Conservation (phyloP, 2,797 vertebrate genomes). For the Acipenser transmontanus region DNA sequence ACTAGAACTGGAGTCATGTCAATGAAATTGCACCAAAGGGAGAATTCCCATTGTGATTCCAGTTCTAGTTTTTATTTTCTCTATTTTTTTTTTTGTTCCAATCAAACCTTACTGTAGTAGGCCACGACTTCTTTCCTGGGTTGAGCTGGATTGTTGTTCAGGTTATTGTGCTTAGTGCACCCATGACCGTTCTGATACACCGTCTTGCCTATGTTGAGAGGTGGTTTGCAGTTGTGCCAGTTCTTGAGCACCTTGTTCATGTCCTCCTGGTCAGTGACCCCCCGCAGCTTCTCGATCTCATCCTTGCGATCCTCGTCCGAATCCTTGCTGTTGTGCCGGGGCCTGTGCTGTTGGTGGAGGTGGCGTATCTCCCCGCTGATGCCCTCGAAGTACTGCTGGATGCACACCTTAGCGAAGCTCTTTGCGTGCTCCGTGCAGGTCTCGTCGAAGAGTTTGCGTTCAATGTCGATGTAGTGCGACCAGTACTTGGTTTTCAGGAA, state of each 20-base stretch:
- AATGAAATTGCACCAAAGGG: too few relatives aligned
- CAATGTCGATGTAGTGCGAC: conserved; percentile 91
- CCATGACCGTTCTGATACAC: conserved; percentile 30
- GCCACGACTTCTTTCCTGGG: conserved; percentile 69
- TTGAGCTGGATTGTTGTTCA: not conserved
- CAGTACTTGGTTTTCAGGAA: conserved; percentile 98
- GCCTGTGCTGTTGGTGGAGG: conserved; percentile 36
- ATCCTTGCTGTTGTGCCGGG: conserved; percentile 35
- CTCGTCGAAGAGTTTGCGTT: conserved; percentile 89
- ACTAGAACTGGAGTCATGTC: too few relatives aligned
- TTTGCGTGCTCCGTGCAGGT: conserved; percentile 86
- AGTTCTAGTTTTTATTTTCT: too few relatives aligned
- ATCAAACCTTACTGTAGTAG: conserved; percentile 82
- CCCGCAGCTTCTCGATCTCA: conserved; percentile 53
- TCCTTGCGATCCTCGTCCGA: conserved; percentile 38
- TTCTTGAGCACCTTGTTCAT: conserved; percentile 82
- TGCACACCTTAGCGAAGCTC: conserved; percentile 88
- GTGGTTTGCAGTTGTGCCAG: conserved; percentile 90
- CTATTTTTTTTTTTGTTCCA: too few relatives aligned
- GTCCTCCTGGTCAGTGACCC: conserved; percentile 74
- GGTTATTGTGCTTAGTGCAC: too few relatives aligned
- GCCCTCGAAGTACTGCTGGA: conserved; percentile 90
- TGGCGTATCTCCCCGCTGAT: conserved; percentile 69
- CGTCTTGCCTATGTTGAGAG: conserved; percentile 62
- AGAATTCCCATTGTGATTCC: too few relatives aligned